phyloP scores from a whole-genome alignment of 2,888 invertebrate species.

The Erynnis tages region DNA sequence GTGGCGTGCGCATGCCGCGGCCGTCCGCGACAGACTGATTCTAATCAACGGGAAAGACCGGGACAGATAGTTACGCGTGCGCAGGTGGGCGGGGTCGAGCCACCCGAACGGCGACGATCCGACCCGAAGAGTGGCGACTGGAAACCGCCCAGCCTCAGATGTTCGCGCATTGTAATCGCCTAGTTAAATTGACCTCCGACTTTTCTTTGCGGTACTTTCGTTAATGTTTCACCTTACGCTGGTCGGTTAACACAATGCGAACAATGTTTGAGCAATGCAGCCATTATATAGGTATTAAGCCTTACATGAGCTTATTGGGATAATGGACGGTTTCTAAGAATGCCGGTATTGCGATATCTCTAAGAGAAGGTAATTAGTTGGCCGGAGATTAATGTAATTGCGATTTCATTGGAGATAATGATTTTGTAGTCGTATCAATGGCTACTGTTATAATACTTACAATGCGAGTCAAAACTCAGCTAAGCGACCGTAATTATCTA shows the following conservation, averaged over 20 bases:
- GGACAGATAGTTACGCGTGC: slow-evolving; percentile 47
- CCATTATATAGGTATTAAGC: slow-evolving; percentile 41
- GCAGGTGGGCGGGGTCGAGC: slow-evolving; percentile 60
- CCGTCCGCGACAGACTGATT: slow-evolving; percentile 50
- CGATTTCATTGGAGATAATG: slow-evolving; percentile 24
- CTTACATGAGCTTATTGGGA: slow-evolving; percentile 45
- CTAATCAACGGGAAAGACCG: slow-evolving; percentile 40
- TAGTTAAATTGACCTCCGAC: slow-evolving; percentile 51
- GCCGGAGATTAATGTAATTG: slow-evolving; percentile 19
- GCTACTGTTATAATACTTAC: slow-evolving; percentile 22
- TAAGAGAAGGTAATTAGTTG: slow-evolving; percentile 31
- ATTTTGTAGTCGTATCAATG: slow-evolving; percentile 28
- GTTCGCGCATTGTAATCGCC: slow-evolving; percentile 45
- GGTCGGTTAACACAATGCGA: slow-evolving; percentile 33
- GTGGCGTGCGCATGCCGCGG: slow-evolving; percentile 55
- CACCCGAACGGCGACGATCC: slow-evolving; percentile 60
- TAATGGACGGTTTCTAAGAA: slow-evolving; percentile 41
- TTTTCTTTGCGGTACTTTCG: slow-evolving; percentile 33
- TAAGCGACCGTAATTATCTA: slow-evolving; percentile 13
- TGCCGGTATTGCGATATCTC: slow-evolving; percentile 45
- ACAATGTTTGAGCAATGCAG: slow-evolving; percentile 57
- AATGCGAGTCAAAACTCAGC: slow-evolving; percentile 18
- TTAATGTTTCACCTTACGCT: slow-evolving; percentile 40
- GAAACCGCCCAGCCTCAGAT: slow-evolving; percentile 70
- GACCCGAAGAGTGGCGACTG: slow-evolving; percentile 55